Conservation (phyloP, 1,140 invertebrate species). For the Oreohelix idahoensis region DNA sequence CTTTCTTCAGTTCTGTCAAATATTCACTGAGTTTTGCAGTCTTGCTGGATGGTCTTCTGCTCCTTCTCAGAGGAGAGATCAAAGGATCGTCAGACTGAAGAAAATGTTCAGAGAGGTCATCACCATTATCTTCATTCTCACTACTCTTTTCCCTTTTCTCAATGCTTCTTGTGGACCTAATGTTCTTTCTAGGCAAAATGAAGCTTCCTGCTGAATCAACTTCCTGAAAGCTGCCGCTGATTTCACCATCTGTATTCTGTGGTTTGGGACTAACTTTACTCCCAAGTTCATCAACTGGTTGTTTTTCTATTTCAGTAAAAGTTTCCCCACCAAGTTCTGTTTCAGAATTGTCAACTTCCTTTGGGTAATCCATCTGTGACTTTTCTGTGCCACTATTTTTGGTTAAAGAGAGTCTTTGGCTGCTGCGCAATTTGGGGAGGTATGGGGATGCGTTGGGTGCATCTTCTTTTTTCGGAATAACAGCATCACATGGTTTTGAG, state of each 20-base stretch:
- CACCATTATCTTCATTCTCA: not conserved
- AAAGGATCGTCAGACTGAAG: not conserved
- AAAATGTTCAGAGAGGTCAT: not conserved
- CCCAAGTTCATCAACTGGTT: not conserved
- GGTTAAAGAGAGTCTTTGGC: not conserved
- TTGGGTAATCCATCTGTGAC: not conserved
- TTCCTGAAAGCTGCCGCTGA: not conserved
- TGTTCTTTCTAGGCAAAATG: not conserved
- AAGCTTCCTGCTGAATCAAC: not conserved
- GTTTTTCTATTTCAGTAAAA: not conserved
- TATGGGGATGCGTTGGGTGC: no score
- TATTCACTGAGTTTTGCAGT: constrained; percentile 30
- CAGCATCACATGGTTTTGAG: no score
- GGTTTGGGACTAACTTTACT: not conserved
- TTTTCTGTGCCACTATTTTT: not conserved
- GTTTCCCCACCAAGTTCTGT: not conserved
- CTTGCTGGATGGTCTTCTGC: constrained; percentile 11
- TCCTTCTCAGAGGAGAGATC: constrained; percentile 11
- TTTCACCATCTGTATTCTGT: not conserved
- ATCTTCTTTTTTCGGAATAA: no score
- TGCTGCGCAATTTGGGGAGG: not conserved
- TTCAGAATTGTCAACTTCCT: not conserved
- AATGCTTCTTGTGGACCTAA: not conserved
- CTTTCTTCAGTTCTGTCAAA: constrained; percentile 29
- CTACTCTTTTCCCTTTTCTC: not conserved